Conservation (phyloP, 2,888 invertebrate genomes). For the Eupsilia transversa region DNA sequence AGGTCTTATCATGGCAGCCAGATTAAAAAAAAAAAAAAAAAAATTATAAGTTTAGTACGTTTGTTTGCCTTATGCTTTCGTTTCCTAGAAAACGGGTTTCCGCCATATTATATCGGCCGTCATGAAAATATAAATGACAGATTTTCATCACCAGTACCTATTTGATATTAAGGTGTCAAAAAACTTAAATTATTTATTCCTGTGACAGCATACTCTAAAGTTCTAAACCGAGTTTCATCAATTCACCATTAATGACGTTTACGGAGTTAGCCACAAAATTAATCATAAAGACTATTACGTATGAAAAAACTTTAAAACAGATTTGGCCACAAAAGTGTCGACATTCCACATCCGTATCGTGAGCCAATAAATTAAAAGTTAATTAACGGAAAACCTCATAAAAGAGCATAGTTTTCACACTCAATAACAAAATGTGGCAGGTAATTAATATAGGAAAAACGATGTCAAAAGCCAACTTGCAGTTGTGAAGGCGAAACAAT, state of each 20-base stretch:
- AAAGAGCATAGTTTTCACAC: constrained; percentile 59
- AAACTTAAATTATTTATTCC: not conserved
- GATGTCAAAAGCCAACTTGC: constrained; percentile 60
- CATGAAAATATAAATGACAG: too few relatives aligned
- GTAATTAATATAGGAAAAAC: constrained; percentile 64
- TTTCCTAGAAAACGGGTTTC: too few relatives aligned
- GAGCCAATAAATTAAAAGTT: constrained; percentile 52
- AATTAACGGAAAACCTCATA: constrained; percentile 52
- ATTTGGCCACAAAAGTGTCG: constrained; percentile 6
- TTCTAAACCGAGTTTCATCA: not conserved
- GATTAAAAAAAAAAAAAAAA: not conserved
- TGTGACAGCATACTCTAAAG: not conserved
- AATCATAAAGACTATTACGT: too few relatives aligned
- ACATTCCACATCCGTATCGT: constrained; percentile 25
- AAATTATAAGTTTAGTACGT: not conserved
- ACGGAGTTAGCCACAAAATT: not conserved
- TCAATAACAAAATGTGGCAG: constrained; percentile 57
- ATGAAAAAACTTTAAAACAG: not conserved
- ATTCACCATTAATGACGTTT: not conserved
- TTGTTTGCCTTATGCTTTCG: not conserved
- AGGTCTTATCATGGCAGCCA: too few relatives aligned
- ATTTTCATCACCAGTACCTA: too few relatives aligned
- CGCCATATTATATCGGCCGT: too few relatives aligned
- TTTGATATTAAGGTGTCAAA: too few relatives aligned
- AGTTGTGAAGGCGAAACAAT: constrained; percentile 70